Percentiles rank a stretch among this genome's conserved stretches.
Conservation (phyloP, 2,113 vertebrate species). For the Rhadina sibilatrix region DNA sequence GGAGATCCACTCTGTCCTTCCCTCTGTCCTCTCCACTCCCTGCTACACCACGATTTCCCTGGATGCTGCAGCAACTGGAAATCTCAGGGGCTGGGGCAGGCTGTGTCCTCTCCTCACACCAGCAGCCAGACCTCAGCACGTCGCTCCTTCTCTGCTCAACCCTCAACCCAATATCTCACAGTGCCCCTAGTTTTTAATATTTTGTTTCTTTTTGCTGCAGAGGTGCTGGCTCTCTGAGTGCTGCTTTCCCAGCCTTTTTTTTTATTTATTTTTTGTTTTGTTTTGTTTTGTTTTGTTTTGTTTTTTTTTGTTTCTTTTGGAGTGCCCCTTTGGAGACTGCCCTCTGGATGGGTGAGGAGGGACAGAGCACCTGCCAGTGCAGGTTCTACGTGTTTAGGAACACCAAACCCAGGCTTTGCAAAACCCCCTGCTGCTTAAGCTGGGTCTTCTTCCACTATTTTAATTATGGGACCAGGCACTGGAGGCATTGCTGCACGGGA, state of each 20-base stretch:
- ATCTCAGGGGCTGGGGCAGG: slow-evolving; percentile 38
- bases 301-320: not conserved
- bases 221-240: not conserved
- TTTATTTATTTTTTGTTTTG: too few species aligned
- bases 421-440: not conserved
- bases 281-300: too few species aligned
- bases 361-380: not conserved
- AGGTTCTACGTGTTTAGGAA: accelerated
- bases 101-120: slow-evolving; percentile 1
- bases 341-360: not conserved
- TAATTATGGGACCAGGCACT: not conserved
- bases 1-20: not conserved
- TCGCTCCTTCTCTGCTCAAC: not conserved
- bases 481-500: accelerated
- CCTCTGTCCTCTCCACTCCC: not conserved
- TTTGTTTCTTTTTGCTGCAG: not conserved
- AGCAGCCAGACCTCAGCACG: not conserved
- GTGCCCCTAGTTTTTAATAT: not conserved
- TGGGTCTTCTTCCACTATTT: not conserved
- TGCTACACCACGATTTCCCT: not conserved
- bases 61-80: not conserved
- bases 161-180: not conserved
- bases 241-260: not conserved
- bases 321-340: not conserved
- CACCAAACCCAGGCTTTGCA: not conserved